Percentiles rank a stretch among this genome's conserved stretches.
phyloP scores from a whole-genome alignment of 2,888 invertebrate genomes.

The Lasioglossum zephyrum region DNA sequence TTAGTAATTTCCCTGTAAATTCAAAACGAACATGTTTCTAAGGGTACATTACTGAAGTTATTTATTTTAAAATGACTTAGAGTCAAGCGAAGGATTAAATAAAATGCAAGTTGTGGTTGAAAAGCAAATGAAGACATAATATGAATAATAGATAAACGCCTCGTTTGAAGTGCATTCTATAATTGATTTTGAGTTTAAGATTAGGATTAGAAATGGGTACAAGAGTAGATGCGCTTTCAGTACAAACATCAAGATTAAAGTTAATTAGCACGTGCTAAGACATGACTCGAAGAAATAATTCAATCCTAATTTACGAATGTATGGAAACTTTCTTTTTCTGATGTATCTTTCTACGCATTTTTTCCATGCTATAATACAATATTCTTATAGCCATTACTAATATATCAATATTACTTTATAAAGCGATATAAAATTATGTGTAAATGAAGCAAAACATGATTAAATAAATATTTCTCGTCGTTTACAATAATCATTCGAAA shows the following conservation, averaged over 20 bases:
- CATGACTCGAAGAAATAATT: background rate
- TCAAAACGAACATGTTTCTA: too few relatives aligned
- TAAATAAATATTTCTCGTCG: too few relatives aligned
- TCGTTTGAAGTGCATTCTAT: background rate
- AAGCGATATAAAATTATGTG: background rate
- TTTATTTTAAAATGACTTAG: too few relatives aligned
- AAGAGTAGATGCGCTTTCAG: background rate
- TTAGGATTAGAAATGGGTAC: background rate
- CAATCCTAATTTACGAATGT: background rate
- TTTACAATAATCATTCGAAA: too few relatives aligned
- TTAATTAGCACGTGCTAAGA: background rate
- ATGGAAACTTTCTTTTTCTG: background rate
- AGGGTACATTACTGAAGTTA: too few relatives aligned
- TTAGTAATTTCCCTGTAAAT: background rate
- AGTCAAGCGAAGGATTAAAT: too few relatives aligned
- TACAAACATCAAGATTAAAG: constrained; percentile 1
- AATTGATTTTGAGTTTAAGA: background rate
- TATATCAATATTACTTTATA: background rate
- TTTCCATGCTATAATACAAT: background rate
- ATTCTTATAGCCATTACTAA: background rate
- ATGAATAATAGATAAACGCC: background rate
- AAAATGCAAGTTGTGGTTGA: background rate
- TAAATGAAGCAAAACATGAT: background rate
- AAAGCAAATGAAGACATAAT: background rate
- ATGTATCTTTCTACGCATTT: background rate